Evolutionary conservation across 2,888 invertebrate genomes (phyloP).

Genomic region (Stenotaenia linearis): DNA sequence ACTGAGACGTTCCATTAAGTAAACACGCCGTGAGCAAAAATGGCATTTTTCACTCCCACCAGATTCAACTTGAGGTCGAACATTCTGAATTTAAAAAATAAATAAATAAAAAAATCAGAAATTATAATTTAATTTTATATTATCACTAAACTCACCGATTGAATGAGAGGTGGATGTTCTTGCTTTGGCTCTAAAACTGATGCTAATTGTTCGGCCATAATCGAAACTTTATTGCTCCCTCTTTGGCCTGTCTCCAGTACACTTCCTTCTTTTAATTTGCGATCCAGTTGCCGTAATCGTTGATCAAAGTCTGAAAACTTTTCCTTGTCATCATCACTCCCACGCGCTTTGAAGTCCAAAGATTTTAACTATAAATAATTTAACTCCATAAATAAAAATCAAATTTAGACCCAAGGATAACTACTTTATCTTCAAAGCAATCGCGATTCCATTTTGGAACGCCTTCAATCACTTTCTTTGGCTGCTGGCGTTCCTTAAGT

Average conservation of each 20-base stretch:
- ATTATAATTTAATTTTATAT: neutral
- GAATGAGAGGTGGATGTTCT: conserved; percentile 36
- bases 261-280: conserved; percentile 71
- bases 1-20: conserved; percentile 83
- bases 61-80: conserved; percentile 57
- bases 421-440: conserved; percentile 55
- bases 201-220: conserved; percentile 73
- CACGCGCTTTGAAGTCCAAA: conserved; percentile 57
- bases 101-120: neutral
- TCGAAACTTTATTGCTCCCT: conserved; percentile 72
- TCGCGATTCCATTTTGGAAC: conserved; percentile 89
- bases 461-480: conserved; percentile 54
- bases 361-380: conserved; percentile 55
- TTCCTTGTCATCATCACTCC: conserved; percentile 55
- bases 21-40: conserved; percentile 86
- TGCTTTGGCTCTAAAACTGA: conserved; percentile 42
- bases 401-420: neutral
- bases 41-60: conserved; percentile 71
- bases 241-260: conserved; percentile 59
- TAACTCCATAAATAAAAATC: neutral
- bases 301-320: conserved; percentile 69
- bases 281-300: conserved; percentile 63
- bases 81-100: conserved; percentile 55
- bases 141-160: conserved; percentile 17
- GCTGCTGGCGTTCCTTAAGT: conserved; percentile 65